Conservation (phyloP, 2,113 vertebrate genomes). For the Chionis minor region DNA sequence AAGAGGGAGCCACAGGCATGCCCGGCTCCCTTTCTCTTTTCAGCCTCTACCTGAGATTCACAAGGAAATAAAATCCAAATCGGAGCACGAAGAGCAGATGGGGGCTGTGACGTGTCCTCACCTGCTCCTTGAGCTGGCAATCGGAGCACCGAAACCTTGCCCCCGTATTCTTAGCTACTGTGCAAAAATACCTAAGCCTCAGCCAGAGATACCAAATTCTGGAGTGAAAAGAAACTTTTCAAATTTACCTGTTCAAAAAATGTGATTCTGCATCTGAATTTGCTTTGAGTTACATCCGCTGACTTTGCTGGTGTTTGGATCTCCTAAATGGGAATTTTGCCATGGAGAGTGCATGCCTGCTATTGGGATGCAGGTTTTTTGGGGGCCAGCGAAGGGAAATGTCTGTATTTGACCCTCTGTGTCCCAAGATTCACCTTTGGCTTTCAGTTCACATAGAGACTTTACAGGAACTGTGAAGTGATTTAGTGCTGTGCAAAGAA, state of each 20-base stretch:
- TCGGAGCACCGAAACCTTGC: neutral
- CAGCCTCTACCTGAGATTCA: neutral
- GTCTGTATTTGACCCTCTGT: accelerated
- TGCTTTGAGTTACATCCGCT: neutral
- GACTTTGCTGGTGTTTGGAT: neutral
- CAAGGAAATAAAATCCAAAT: neutral
- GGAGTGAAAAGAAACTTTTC: neutral
- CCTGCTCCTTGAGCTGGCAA: neutral
- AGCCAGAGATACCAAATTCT: neutral
- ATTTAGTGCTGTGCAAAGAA: neutral
- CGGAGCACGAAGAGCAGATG: neutral
- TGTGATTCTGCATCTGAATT: neutral
- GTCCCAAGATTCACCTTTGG: neutral
- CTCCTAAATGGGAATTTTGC: neutral
- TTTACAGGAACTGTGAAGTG: neutral
- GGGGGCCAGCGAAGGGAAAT: neutral
- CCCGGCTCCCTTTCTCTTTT: neutral
- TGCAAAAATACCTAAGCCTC: neutral
- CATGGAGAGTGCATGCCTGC: neutral
- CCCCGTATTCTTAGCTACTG: neutral
- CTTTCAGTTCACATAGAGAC: neutral
- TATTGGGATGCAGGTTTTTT: neutral
- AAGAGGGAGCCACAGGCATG: neutral
- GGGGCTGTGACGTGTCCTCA: neutral
- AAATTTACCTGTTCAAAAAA: neutral